These are phyloP conservation scores for Herpetotheres cachinnans DNA, from an alignment of 2,113 vertebrate genomes.

Conservation along the genomic window DNA sequence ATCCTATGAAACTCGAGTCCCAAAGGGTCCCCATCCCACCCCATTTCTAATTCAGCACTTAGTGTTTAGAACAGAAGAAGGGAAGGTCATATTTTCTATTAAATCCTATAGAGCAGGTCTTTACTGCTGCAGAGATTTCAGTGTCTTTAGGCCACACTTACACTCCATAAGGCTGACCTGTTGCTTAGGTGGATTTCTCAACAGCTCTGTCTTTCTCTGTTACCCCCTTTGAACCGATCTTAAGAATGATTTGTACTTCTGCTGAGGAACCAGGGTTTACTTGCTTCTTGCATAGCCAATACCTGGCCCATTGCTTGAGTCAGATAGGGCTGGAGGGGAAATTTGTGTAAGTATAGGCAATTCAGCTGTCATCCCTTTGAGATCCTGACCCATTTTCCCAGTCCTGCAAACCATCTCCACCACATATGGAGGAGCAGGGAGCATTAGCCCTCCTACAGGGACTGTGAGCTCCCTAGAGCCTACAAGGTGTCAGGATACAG, in stretches of 20 bases:
- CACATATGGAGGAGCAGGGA: not conserved
- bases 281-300: not conserved
- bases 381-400: not conserved
- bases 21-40: not conserved
- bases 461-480: not conserved
- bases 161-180: not conserved
- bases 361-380: not conserved
- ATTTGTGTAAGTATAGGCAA: accelerated
- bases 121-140: not conserved
- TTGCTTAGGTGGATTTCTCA: not conserved
- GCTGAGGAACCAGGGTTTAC: not conserved
- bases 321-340: not conserved
- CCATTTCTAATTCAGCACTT: not conserved
- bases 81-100: accelerated
- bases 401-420: not conserved
- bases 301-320: not conserved
- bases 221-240: not conserved
- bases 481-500: not conserved
- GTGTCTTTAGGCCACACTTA: not conserved
- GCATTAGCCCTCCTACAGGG: not conserved
- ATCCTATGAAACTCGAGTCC: not conserved
- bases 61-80: not conserved
- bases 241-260: not conserved
- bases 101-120: not conserved
- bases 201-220: not conserved